Base-by-base conservation (phyloP, 2,888 invertebrate genomes). In the Quadroppia sp. region DNA sequence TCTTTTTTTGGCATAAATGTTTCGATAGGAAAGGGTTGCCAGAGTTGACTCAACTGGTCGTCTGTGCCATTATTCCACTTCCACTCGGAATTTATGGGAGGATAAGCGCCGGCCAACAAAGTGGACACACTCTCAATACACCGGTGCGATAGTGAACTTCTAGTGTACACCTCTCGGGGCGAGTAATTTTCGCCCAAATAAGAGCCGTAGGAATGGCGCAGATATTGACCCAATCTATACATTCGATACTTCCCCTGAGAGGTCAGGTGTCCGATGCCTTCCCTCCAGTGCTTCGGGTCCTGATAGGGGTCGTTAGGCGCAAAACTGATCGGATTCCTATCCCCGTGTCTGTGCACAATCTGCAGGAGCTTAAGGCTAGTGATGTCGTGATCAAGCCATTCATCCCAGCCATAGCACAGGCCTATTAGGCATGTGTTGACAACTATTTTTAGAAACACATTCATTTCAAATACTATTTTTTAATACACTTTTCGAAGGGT, bases 231-330 rank as follows among this genome's bases (percentile, higher is more conserved):
- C 1, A 76, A 42, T 23, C 36, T 64, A 72, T 56, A 74, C 42
- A 71, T 28, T 48, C 74, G 64, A 15, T 61, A 20, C 23, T 75
- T 74, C 13, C 75, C 75, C 3, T 69, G n/a, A 13, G 32, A 25
- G 30, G 71, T 70, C 25, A 76, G 42, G 20, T 76, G 64, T 13
- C 69, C 69, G 23, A 74, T 48, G 2, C 76, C 76, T 71, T 74
- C 69, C 23, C 28, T 67, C 76, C 76, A 76, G 25, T 59, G 71
- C 20, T 32, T 30, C 4, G 17, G 3, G 20, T 69, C 25, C 4
- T 67, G 17, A 59, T 36, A 75, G 17, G 76, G 76, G 59, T 76
- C 76, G 23, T 74, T 74, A 25, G 71, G 71, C 15, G 70, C n/a
- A 13, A 75, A 72, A 32, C 32, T 25, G n/a, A 42, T 48, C 2